A percentile compares a stretch with the other conserved stretches of the same genome.
These are phyloP conservation scores for Chironomus tentans DNA, from an alignment of 2,888 invertebrate genomes.

Conservation along the genomic window DNA sequence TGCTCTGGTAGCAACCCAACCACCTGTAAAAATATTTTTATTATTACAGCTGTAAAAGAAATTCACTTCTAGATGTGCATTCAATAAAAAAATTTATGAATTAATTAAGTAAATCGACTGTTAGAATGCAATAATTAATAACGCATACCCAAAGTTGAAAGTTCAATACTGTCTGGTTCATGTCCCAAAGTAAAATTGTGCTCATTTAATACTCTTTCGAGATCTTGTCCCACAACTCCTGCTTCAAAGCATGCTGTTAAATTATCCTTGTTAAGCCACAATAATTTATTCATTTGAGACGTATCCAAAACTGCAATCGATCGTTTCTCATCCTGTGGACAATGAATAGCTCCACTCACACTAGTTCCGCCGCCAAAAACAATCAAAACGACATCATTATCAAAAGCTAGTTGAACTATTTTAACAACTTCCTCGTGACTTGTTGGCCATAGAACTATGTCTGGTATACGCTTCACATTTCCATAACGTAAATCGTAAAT, in stretches of 20 bases:
- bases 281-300: conserved; percentile 87
- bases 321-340: conserved; percentile 66
- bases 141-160: conserved; percentile 65
- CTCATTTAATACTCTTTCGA: conserved; percentile 72
- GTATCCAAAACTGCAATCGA: conserved; percentile 88
- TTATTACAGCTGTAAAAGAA: too few species aligned
- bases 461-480: conserved; percentile 75
- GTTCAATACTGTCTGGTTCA: conserved; percentile 97
- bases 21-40: conserved; percentile 53
- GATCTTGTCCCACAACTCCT: conserved; percentile 38
- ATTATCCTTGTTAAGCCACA: conserved; percentile 87
- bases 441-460: conserved; percentile 51
- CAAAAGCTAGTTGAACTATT: too few species aligned
- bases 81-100: too few species aligned
- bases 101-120: too few species aligned
- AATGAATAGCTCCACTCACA: conserved; percentile 79
- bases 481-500: conserved; percentile 69
- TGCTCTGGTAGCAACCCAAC: conserved; percentile 94
- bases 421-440: too few species aligned
- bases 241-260: conserved; percentile 47
- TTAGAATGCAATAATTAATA: too few species aligned
- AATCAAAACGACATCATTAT: conserved; percentile 69
- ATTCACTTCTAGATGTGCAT: neutral
- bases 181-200: conserved; percentile 86
- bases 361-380: conserved; percentile 94